Conservation (phyloP, 2,113 vertebrate genomes). For the Urocolius indicus region DNA sequence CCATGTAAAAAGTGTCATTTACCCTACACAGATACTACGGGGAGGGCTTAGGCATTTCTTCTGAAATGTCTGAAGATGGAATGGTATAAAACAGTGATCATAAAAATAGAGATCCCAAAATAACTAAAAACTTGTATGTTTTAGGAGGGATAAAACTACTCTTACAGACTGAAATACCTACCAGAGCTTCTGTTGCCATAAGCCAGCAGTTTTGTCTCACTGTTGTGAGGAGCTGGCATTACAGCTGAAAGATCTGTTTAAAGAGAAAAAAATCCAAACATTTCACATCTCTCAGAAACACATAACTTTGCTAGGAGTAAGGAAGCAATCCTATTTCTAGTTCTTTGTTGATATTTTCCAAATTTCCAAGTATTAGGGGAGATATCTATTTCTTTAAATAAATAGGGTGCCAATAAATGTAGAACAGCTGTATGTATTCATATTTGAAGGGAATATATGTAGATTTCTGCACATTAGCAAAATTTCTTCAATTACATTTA, state of each 20-base stretch:
- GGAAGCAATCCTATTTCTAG: rapidly evolving
- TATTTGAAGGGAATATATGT: background rate
- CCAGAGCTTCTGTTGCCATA: background rate
- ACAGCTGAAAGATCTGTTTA: background rate
- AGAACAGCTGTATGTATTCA: rapidly evolving
- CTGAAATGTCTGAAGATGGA: background rate
- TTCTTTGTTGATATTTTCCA: background rate
- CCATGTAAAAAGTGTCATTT: rapidly evolving
- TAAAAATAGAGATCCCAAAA: background rate
- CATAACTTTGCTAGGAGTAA: background rate
- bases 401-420: background rate
- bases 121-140: background rate
- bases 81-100: background rate
- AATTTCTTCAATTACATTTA: background rate
- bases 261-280: background rate
- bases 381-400: background rate
- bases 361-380: background rate
- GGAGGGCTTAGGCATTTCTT: background rate
- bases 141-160: background rate
- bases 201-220: rapidly evolving
- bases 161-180: background rate
- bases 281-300: background rate
- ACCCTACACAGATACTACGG: background rate
- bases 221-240: background rate
- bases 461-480: background rate